Evolutionary conservation across 1,140 invertebrate species (phyloP), one percentile per base, ranked within the genome.

Genomic region (Palaemon carinicauda): DNA sequence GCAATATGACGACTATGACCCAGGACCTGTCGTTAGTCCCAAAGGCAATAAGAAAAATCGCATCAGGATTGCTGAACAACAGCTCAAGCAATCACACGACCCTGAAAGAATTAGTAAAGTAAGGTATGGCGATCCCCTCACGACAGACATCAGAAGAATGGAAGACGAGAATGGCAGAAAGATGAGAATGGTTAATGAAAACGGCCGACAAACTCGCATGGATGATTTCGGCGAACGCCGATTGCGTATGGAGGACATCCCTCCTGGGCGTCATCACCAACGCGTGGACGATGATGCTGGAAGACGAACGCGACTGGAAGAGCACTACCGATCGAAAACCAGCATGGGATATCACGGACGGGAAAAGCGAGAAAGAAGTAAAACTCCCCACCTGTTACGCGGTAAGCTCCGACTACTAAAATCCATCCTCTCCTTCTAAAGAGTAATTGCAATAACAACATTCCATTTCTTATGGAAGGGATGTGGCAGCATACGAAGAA

Each of bases 351-450:
- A 75, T 24, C 75, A 80, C 73, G 81, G 73, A 21, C 80, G 74
- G n/a, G 78, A 88, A 19, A 89, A 87, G 51, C 80, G 88, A 17
- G 81, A 87, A 31, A 73, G 88, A 53, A 88, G 77, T 77, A 78
- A 77, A 52, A 83, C 88, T 24, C 88, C 85, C 14, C 88, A 87
- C 52, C 85, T 82, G n/a, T 83, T 89, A 27, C 82, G 87, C 51
- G 85, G 85, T 89, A 89, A 89, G 85, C 85, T 89, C 31, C 88
- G 88, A 53, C 88, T 89, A 50, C 82, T 89, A 53, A 89, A 87
- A 77, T 87, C 88, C 78, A 87, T 89, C 85, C 82, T 89, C 65
- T 87, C 86, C 75, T 89, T 89, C 65, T 89, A 53, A 86, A 56
- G 33, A 33, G 29, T 51, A 15, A 33, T 52, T 52, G n/a, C 1